Base-by-base conservation (phyloP, 2,888 invertebrate genomes). In the Drosophila pseudotalamancana region DNA sequence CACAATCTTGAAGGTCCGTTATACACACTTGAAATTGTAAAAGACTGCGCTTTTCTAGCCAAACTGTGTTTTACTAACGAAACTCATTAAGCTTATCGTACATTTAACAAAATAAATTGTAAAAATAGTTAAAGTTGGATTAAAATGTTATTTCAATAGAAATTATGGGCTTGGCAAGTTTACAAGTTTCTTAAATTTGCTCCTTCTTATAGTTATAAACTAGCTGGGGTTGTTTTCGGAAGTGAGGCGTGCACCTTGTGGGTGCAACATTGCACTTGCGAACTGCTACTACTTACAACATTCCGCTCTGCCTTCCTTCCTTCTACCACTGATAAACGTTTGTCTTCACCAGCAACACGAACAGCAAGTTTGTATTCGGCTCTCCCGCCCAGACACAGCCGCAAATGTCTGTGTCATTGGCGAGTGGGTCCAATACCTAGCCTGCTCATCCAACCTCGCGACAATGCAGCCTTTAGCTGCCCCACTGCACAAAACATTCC, bases 171-270 rank as follows among this genome's bases (percentile, higher is more conserved):
- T n/a, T n/a, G n/a, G n/a, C n/a, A n/a, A n/a, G n/a, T n/a, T n/a
- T 49, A 6, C 6, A 27, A 37, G 18, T 6, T 11, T 37, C 35
- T 9, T 18, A 27, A 35, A 27, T 27, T 35, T 49, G 14, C 12
- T 18, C 14, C 57, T 29, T n/a, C 3, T 37, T 29, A 0, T 11
- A n/a, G 14, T 23, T 14, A 56, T 43, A 43, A 59, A 59, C 34
- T 43, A 40, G 49, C 35, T 48, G 37, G 27, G 18, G 9, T 37
- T 49, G 39, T 29, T 34, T 51, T 37, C 40, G 42, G 32, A 43
- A 49, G 70, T 62, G 70, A 74, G 64, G 70, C 63, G 45, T 64
- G 70, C 59, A 68, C 53, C 74, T 74, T 83, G 86, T 54, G 77
- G 81, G 66, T 70, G 73, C 66, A 43, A 39, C 64, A 32, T 66